Base-by-base conservation (phyloP, 2,888 invertebrate species). In the Apotomis capreana region DNA sequence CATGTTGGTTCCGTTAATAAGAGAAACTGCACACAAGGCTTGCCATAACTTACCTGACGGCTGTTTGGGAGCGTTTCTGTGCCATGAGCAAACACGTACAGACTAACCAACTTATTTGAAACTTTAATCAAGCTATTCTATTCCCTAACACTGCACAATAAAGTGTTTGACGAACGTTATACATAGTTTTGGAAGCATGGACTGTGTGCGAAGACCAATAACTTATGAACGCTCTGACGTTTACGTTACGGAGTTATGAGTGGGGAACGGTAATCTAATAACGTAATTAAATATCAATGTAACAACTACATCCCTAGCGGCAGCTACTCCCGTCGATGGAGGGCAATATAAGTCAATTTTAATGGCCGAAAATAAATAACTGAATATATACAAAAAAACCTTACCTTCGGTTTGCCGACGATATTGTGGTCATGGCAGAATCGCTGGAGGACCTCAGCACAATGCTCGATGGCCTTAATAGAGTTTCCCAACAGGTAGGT, bases 1-100 rank as follows among this genome's bases (percentile, higher is more conserved):
- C 91, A 89, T 90, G 87, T 89, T 91, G 87, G 88, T 85, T 81
- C 89, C 84, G 89, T 91, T 92, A 92, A 92, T 92, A 92, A 92
- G 90, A 91, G 92, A 92, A 92, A 91, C 90, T 92, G 86, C 87
- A 89, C 90, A 91, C 90, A 87, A 84, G 87, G 84, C 85, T 84
- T 79, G 80, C 84, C 84, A 81, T 85, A 87, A 85, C 84, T 87
- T 83, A 87, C 90, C 90, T 91, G 87, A 85, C 83, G 89, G 89
- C 87, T 89, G 87, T 91, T 90, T 91, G 89, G 84, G 75, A 84
- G 84, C 83, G 84, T 86, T 85, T 83, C 81, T 55, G 80, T 83
- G 55, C 65, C 65, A 64, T 83, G 79, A 80, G 85, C 86, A 90
- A 89, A 90, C 91, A 89, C 65, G 65, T 65, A 65, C 76, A 72